A percentile compares a stretch with the other conserved stretches of the same genome.
phyloP scores from a whole-genome alignment of 2,888 invertebrate species.

The Bimastos eiseni region DNA sequence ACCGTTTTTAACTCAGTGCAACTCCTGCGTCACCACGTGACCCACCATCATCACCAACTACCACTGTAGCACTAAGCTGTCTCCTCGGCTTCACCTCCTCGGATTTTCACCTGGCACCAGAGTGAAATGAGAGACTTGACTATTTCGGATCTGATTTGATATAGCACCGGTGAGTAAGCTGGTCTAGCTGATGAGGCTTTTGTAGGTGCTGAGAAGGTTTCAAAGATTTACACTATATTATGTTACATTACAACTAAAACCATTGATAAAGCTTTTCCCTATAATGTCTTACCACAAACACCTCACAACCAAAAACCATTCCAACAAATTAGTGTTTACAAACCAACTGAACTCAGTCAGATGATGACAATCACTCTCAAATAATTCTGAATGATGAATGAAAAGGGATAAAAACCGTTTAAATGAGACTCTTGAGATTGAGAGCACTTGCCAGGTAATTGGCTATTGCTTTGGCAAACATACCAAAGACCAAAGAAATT shows the following conservation, averaged over 20 bases:
- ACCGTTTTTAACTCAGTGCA: neutral
- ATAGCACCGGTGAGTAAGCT: too few species aligned
- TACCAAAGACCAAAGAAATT: neutral
- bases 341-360: neutral
- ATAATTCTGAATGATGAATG: neutral
- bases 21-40: too few species aligned
- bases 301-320: neutral
- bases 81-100: too few species aligned
- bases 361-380: neutral
- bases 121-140: too few species aligned
- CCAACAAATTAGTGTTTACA: neutral
- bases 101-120: too few species aligned
- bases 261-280: neutral
- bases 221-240: too few species aligned
- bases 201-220: too few species aligned
- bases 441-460: neutral
- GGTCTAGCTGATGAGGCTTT: too few species aligned
- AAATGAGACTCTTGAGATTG: neutral
- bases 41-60: too few species aligned
- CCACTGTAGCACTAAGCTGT: too few species aligned
- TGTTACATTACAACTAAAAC: too few species aligned
- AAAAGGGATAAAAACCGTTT: neutral
- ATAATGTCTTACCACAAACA: neutral
- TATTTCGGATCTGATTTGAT: too few species aligned
- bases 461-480: neutral